Evolutionary conservation across 2,113 vertebrate species (phyloP).

Genomic region (Sylvilagus bachmani): DNA sequence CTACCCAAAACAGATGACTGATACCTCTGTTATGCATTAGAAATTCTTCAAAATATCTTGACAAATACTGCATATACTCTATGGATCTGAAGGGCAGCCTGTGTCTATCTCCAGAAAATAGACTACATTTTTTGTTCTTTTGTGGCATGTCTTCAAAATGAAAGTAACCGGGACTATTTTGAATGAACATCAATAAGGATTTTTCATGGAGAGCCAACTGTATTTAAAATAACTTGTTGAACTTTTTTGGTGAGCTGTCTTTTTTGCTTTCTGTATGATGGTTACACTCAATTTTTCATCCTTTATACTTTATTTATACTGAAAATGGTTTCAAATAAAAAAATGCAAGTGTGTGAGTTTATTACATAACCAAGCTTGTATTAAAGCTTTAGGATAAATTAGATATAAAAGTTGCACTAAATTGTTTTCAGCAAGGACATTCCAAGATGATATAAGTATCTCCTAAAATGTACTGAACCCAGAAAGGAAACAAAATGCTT

Average conservation of each 20-base stretch:
- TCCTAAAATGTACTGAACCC: background rate
- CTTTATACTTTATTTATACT: background rate
- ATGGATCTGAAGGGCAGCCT: background rate
- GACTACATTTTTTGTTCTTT: background rate
- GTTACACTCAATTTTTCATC: background rate
- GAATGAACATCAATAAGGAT: background rate
- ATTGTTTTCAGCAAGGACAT: background rate
- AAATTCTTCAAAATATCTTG: background rate
- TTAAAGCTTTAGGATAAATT: background rate
- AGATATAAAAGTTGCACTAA: background rate
- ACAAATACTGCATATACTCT: background rate
- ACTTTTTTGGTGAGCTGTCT: background rate
- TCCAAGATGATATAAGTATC: background rate
- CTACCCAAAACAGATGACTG: background rate
- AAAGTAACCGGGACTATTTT: background rate
- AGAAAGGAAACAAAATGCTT: background rate
- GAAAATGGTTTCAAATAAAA: slow-evolving; percentile 2
- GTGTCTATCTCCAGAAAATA: background rate
- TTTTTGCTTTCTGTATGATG: background rate
- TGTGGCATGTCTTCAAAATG: background rate
- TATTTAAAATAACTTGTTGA: background rate
- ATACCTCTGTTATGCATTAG: background rate
- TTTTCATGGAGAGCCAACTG: background rate
- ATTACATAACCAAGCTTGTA: background rate
- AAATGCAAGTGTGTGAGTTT: background rate